phyloP scores from a whole-genome alignment of 1,140 invertebrate species.

The Drosophila pachea region DNA sequence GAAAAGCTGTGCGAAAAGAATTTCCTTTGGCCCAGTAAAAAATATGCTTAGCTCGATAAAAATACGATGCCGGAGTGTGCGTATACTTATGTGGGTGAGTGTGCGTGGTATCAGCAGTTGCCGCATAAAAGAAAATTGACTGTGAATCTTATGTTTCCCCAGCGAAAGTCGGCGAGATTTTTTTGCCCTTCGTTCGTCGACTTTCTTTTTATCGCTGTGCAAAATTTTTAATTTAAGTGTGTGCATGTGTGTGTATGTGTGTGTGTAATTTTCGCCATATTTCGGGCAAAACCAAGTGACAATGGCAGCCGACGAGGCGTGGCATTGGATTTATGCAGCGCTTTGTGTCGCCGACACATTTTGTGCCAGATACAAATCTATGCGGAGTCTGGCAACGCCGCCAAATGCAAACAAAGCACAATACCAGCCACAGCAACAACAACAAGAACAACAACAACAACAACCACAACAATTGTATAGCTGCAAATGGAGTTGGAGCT shows the following conservation, averaged over 20 bases:
- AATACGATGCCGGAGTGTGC: slow-evolving; percentile 24
- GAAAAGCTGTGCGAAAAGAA: slow-evolving; percentile 17
- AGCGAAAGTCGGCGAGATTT: slow-evolving; percentile 15
- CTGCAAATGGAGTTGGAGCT: background rate
- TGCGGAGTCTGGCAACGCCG: background rate
- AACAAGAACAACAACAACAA: background rate
- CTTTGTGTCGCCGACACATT: slow-evolving; percentile 37
- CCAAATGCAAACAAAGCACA: slow-evolving; percentile 18
- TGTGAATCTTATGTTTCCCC: slow-evolving; percentile 63
- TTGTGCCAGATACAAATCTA: slow-evolving; percentile 9
- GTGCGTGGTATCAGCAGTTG: slow-evolving; percentile 16
- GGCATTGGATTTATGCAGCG: slow-evolving; percentile 37
- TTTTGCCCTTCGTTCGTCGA: background rate
- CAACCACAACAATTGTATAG: background rate
- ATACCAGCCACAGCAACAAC: background rate
- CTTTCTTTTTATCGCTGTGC: slow-evolving; percentile 36
- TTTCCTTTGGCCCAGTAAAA: slow-evolving; percentile 35
- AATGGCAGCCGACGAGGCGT: slow-evolving; percentile 35
- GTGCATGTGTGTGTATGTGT: slow-evolving; percentile 5
- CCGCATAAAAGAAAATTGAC: slow-evolving; percentile 73
- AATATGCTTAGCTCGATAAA: slow-evolving; percentile 60
- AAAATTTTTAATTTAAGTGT: slow-evolving; percentile 42
- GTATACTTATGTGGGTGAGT: slow-evolving; percentile 21
- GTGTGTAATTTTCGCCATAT: slow-evolving; percentile 30
- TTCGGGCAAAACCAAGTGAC: slow-evolving; percentile 27